Base-by-base conservation (phyloP, 23 tunicate species). In the Trididemnum nubilum region DNA sequence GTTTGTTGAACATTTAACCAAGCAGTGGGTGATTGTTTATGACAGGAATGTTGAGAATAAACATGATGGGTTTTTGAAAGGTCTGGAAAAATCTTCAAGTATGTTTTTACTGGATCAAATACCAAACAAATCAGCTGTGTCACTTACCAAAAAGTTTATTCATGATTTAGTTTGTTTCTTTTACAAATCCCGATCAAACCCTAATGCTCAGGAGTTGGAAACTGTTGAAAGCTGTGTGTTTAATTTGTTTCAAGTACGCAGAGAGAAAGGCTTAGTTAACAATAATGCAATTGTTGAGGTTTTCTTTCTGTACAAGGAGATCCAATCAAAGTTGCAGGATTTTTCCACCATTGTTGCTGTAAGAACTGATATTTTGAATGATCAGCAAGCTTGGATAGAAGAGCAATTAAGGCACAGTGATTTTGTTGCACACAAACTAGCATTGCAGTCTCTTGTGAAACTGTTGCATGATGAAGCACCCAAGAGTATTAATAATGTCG, bases 211-310 rank as follows among this genome's bases (percentile, higher is more conserved):
- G 0, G 38, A 67, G 25, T 5, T 67, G 74, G 15, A 67, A 67
- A 33, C 38, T 31, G 74, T 67, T 67, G n/a, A 67, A 33, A 4
- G 38, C 4, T 67, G 74, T 67, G 38, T 67, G 37, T 67, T 30
- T 5, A 67, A 33, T 31, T 33, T 32, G 74, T 33, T 67, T 33
- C 38, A 67, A 33, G 38, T 9, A 12, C 74, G 25, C 38, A 67
- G 38, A 67, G n/a, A 61, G 29, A 37, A 87, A 87, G 19, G 22
- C 21, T n/a, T n/a, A n/a, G 22, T 40, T 1, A 40, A 64, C 2
- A 51, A 36, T 63, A 82, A 84, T 80, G 82, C 88, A 27, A 32
- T 84, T 63, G 71, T 88, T 27, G 64, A 86, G 34, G 52, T 74
- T 0, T 90, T 90, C 38, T 28, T 85, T 31, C 30, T 73, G 18